Conservation (phyloP, 2,113 vertebrate species). For the Xenopus laevis region DNA sequence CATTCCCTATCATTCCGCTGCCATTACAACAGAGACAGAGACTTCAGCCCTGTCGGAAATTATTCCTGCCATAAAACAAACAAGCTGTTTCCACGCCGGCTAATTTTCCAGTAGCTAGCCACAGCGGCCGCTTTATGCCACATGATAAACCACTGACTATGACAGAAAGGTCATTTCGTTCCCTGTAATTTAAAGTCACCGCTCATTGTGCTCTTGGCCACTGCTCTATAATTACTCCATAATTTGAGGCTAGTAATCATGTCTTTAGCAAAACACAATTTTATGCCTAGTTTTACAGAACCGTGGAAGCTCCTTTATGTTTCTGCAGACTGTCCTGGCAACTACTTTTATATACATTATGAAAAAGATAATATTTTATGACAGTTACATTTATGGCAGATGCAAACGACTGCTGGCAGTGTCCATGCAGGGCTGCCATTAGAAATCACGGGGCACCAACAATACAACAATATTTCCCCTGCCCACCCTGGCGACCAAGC, state of each 20-base stretch:
- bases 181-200: slow-evolving; percentile 36
- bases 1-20: too few species aligned
- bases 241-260: slow-evolving; percentile 24
- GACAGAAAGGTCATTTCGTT: slow-evolving; percentile 6
- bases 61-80: not conserved
- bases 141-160: slow-evolving; percentile 20
- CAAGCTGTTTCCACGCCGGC: not conserved
- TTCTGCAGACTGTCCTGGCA: slow-evolving; percentile 7
- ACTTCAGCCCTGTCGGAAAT: not conserved
- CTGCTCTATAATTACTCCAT: slow-evolving; percentile 28
- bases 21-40: too few species aligned
- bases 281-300: slow-evolving; percentile 5
- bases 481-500: too few species aligned
- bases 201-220: slow-evolving; percentile 8
- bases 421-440: not conserved
- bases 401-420: not conserved
- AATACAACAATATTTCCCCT: too few species aligned
- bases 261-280: slow-evolving; percentile 9
- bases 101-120: slow-evolving; percentile 32
- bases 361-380: not conserved
- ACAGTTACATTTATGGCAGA: not conserved
- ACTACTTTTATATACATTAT: not conserved
- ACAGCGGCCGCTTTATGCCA: not conserved
- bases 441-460: too few species aligned
- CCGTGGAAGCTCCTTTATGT: not conserved